phyloP scores from a whole-genome alignment of 2,113 vertebrate genomes.

The Sander lucioperca region DNA sequence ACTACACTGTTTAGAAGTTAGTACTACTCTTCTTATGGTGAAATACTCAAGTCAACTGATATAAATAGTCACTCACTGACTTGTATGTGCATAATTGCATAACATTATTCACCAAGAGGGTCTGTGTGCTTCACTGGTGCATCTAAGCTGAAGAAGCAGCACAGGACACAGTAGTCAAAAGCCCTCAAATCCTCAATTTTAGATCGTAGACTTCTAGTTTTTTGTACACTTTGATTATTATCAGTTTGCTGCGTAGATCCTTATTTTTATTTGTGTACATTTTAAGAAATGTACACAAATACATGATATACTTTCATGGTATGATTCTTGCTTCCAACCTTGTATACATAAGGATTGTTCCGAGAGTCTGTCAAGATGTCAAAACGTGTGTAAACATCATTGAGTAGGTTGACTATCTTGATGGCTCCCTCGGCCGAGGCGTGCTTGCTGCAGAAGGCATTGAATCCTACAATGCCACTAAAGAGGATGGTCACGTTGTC shows the following conservation, averaged over 20 bases:
- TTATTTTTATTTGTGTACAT: too few species aligned
- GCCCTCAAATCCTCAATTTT: not conserved
- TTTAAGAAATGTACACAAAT: slow-evolving; percentile 38
- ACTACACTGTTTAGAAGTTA: slow-evolving; percentile 61
- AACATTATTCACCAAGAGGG: slow-evolving; percentile 38
- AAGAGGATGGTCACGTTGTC: slow-evolving; percentile 99
- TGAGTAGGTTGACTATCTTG: slow-evolving; percentile 99
- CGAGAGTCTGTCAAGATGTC: slow-evolving; percentile 97
- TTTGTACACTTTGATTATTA: slow-evolving; percentile 1
- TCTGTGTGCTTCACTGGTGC: not conserved
- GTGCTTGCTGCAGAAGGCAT: slow-evolving; percentile 97
- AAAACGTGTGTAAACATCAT: slow-evolving; percentile 97
- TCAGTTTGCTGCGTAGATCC: not conserved
- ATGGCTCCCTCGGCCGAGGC: slow-evolving; percentile 98
- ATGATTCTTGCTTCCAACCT: slow-evolving; percentile 84
- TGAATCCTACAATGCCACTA: slow-evolving; percentile 98
- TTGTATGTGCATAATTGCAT: slow-evolving; percentile 38
- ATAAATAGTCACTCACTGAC: slow-evolving; percentile 52
- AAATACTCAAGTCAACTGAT: slow-evolving; percentile 55
- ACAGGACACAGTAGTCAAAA: not conserved
- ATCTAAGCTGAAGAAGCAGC: not conserved
- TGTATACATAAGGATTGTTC: slow-evolving; percentile 98
- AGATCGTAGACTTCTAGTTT: not conserved
- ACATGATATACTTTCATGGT: slow-evolving; percentile 7
- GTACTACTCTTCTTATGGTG: slow-evolving; percentile 43